Conservation (phyloP, 2,113 vertebrate genomes). For the Aspiorhynchus laticeps region DNA sequence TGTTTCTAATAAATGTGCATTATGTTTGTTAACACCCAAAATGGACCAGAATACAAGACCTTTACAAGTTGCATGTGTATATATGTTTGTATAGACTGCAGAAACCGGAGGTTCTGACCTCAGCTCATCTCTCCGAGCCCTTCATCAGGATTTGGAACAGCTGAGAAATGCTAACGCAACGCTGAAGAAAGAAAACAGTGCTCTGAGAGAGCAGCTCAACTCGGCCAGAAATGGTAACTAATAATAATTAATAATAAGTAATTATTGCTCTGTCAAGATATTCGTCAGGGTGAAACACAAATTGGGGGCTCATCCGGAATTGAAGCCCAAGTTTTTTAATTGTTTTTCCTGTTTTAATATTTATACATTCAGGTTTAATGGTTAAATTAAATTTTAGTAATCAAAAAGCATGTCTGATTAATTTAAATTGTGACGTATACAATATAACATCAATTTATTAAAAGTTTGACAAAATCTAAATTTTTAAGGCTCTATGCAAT, state of each 20-base stretch:
- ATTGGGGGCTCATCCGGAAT: neutral
- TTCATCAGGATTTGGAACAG: constrained; percentile 80
- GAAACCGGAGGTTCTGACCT: constrained; percentile 66
- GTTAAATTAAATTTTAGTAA: too few relatives aligned
- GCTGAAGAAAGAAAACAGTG: constrained; percentile 80
- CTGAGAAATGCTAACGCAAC: constrained; percentile 76
- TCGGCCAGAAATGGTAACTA: constrained; percentile 22
- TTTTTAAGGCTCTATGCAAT: too few relatives aligned
- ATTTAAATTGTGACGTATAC: neutral
- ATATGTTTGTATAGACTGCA: constrained; percentile 57
- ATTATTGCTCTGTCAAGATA: neutral
- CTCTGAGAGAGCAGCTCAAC: constrained; percentile 76
- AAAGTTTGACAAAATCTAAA: neutral
- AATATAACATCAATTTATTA: neutral
- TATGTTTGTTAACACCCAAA: neutral
- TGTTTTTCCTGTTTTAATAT: neutral
- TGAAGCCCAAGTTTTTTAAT: neutral
- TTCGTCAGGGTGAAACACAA: neutral
- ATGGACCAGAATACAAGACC: neutral
- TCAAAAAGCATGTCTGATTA: neutral
- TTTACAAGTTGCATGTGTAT: neutral
- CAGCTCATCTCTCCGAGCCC: constrained; percentile 68
- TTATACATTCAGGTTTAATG: too few relatives aligned
- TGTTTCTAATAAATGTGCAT: neutral
- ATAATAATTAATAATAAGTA: too few relatives aligned